Base-by-base conservation (phyloP, 2,888 invertebrate genomes). In the Tachina fera region DNA sequence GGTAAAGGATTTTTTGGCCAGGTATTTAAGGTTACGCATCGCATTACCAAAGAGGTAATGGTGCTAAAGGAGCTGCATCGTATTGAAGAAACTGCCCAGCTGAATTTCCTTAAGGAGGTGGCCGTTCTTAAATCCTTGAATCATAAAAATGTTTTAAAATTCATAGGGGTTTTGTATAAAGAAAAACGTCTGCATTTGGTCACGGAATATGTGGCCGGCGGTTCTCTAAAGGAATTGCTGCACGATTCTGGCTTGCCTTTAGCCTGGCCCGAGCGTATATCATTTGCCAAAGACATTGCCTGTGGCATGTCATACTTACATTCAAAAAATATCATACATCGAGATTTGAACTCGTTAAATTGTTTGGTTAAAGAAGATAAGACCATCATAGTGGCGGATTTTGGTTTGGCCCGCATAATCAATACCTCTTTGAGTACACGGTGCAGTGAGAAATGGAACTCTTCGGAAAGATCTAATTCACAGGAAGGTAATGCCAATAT, bases 1-100 rank as follows among this genome's bases (percentile, higher is more conserved):
- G 98, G 98, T 4, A 96, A 97, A 89, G 98, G 98, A 0, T 98
- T 98, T 93, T 98, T 98, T 93, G 98, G 98, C 1, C 97, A 98
- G 92, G 97, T 97, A 82, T 97, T 95, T 92, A 96, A 97, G 93
- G 98, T 98, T 78, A 98, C 97, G 0, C 98, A 98, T 91, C 95
- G 96, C 72, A 96, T 96, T 88, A 98, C 98, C 0, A 96, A 96
- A 87, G 98, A 98, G 93, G 96, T 98, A 61, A 98, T 98, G 98
- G 98, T 98, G 88, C 95, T 98, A 58, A 98, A 98, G 91, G 98
- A 98, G 91, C 94, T 98, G 78, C 97, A 98, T 93, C 94, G 97
- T 77, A 97, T 98, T 31, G 98, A 98, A 91, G 98, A 98, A 91
- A 97, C 97, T 90, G 98, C 98, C 1, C 98, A 98, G 92, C 96